phyloP scores from a whole-genome alignment of 2,888 invertebrate genomes.

The Drosophila subquinaria region DNA sequence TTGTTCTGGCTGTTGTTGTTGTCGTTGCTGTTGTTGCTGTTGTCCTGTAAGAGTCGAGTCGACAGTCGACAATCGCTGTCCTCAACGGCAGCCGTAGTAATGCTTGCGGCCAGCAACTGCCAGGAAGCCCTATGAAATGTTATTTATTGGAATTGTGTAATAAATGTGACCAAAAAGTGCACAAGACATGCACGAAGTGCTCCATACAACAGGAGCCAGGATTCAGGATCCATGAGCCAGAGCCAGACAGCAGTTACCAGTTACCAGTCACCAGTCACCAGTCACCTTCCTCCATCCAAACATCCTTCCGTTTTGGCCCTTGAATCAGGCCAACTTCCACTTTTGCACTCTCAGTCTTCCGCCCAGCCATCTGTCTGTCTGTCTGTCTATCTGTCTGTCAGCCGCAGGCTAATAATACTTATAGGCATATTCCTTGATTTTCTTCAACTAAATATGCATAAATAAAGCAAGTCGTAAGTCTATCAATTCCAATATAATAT shows the following conservation, averaged over 20 bases:
- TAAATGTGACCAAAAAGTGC: constrained; percentile 72
- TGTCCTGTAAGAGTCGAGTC: constrained; percentile 5
- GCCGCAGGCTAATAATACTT: constrained; percentile 10
- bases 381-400: background rate
- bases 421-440: constrained; percentile 8
- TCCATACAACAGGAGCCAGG: too few species aligned
- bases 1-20: constrained; percentile 4
- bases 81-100: constrained; percentile 36
- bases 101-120: constrained; percentile 33
- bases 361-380: background rate
- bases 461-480: background rate
- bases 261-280: background rate
- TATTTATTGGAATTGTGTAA: constrained; percentile 75
- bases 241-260: background rate
- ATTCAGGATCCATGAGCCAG: background rate
- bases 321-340: constrained; percentile 10
- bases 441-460: constrained; percentile 5
- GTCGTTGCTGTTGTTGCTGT: constrained; percentile 1
- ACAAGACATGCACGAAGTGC: constrained; percentile 66
- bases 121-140: constrained; percentile 63
- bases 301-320: constrained; percentile 15
- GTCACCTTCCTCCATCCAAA: background rate
- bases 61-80: constrained; percentile 29
- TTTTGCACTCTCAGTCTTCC: constrained; percentile 6
- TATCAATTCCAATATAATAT: background rate